These are phyloP conservation scores for Phocides pigmalion DNA, from an alignment of 1,140 invertebrate genomes.

Conservation along the genomic window DNA sequence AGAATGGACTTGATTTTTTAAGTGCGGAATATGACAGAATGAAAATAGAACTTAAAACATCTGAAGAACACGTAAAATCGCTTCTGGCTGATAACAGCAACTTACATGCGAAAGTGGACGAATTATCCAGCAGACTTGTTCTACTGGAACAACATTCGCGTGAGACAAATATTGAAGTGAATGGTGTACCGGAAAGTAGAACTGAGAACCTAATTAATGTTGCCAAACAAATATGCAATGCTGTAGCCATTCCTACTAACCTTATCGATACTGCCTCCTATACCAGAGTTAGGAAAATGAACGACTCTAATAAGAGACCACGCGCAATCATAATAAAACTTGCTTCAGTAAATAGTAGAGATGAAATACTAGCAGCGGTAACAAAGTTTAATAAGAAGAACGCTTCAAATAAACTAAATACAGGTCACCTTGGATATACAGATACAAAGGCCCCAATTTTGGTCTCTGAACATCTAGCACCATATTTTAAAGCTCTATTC, in stretches of 20 bases:
- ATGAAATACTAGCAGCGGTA: conserved; percentile 41
- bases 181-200: conserved; percentile 42
- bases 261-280: conserved; percentile 28
- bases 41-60: conserved; percentile 23
- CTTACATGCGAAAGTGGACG: conserved; percentile 20
- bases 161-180: conserved; percentile 43
- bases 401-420: conserved; percentile 34
- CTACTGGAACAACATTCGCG: conserved; percentile 40
- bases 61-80: conserved; percentile 20
- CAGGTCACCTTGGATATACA: conserved; percentile 38
- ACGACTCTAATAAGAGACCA: conserved; percentile 35
- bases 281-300: conserved; percentile 39
- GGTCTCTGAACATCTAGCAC: conserved; percentile 45
- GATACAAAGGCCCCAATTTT: conserved; percentile 31
- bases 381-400: conserved; percentile 42
- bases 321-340: conserved; percentile 44
- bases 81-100: conserved; percentile 26
- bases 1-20: conserved; percentile 29
- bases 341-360: conserved; percentile 22
- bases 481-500: conserved; percentile 36
- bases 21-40: conserved; percentile 36
- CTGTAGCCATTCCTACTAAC: conserved; percentile 25
- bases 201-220: conserved; percentile 36
- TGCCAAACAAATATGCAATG: conserved; percentile 32
- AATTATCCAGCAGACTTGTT: conserved; percentile 6